Evolutionary conservation across 2,797 vertebrate genomes (phyloP), one percentile per base, ranked within the genome.

Genomic region (Antrozous pallidus): DNA sequence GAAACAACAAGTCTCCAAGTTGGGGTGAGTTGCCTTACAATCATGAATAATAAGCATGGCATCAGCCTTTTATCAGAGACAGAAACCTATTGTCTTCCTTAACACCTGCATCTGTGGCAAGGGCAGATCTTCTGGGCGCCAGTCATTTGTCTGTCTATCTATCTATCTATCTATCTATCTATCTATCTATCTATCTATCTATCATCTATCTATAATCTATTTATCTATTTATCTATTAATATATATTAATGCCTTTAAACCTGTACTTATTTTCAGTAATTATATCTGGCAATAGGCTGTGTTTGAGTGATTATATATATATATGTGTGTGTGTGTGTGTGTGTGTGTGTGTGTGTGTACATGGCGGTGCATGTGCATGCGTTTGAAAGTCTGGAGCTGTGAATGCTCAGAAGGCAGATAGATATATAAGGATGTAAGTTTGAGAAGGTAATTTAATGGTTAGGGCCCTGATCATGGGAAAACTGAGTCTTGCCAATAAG

Each of bases 271-370:
- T n/a, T 33, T 58, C 47, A 17, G 40, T 42, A 14, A 40, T 75
- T 75, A 63, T 80, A 54, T 45, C 88, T 81, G 69, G 40, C 58
- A 28, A 28, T 33, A 24, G 10, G 5, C 47, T 51, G 65, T 31
- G 22, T 69, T 38, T 47, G 11, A 69, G 47, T 28, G 24, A 38
- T 36, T 4, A 3, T 5, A 13, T 40, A 40, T 58, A 24, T 38
- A 49, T 10, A 17, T 7, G 8, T n/a, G 56, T 58, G 13, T 69
- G 36, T 69, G 18, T 73, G 26, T 49, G 42, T 20, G 5, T 36
- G 11, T 45, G 13, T 0, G 3, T 0, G 0, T 31, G 38, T 28
- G 22, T 3, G 7, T 6, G 40, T 13, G 2, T 7, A 3, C 16
- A 51, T 2, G 14, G 8, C 1, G 58, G 58, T 61, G 2, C 12